Evolutionary conservation across 2,113 vertebrate genomes (phyloP).

Genomic region (Melanostigma gelatinosum): DNA sequence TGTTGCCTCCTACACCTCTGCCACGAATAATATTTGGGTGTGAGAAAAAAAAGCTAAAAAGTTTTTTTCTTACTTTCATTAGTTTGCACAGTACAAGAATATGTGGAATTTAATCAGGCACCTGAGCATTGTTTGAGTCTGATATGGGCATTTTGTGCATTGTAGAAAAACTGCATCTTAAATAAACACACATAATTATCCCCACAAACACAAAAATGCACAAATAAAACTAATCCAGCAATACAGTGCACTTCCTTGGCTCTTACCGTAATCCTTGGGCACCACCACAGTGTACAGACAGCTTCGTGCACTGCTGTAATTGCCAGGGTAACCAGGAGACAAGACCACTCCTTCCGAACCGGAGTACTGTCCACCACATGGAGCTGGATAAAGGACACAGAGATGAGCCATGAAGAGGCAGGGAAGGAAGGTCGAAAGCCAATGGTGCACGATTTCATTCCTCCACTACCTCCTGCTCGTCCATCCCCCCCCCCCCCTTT

Average conservation of each 20-base stretch:
- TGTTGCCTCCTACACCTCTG: conserved; percentile 27
- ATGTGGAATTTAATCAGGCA: not conserved
- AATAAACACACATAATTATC: conserved; percentile 4
- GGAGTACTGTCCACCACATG: conserved; percentile 94
- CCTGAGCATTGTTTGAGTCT: not conserved
- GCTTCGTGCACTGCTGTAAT: conserved; percentile 92
- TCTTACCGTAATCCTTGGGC: conserved; percentile 93
- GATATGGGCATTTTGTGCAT: not conserved
- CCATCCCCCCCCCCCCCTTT: conserved; percentile 52
- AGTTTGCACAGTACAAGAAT: conserved; percentile 7
- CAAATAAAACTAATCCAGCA: not conserved
- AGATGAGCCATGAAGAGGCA: conserved; percentile 49
- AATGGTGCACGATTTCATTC: conserved; percentile 55
- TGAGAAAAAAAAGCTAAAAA: not conserved
- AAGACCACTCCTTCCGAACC: conserved; percentile 94
- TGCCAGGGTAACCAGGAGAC: conserved; percentile 95
- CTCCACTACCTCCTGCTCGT: conserved; percentile 50
- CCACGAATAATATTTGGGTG: conserved; percentile 10
- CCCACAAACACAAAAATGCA: conserved; percentile 2
- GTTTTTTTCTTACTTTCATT: not conserved
- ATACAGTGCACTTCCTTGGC: not conserved
- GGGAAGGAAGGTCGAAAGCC: conserved; percentile 48
- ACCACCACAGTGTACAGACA: conserved; percentile 94
- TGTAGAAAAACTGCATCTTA: conserved; percentile 3
- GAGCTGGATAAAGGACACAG: conserved; percentile 82